Conservation (phyloP, 2,888 invertebrate species). For the Esperia sulphurella region DNA sequence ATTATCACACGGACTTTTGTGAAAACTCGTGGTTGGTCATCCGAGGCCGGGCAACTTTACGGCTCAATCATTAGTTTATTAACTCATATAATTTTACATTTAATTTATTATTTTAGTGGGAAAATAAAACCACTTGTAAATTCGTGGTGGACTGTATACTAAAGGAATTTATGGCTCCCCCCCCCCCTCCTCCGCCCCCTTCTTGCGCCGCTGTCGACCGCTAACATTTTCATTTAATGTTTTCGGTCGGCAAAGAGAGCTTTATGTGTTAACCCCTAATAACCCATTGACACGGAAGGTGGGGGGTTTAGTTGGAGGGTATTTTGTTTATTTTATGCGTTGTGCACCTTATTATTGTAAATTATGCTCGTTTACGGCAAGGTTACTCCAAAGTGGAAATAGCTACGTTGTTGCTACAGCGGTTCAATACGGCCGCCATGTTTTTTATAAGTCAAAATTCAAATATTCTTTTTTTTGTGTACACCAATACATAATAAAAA, state of each 20-base stretch:
- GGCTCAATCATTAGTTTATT: too few relatives aligned
- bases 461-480: too few relatives aligned
- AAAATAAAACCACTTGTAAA: background rate
- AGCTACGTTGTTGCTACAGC: too few relatives aligned
- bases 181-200: constrained; percentile 30
- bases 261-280: constrained; percentile 59
- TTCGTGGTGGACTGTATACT: constrained; percentile 6
- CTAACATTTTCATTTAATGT: constrained; percentile 63
- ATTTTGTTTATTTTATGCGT: constrained; percentile 1
- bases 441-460: too few relatives aligned
- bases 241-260: constrained; percentile 50
- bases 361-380: background rate
- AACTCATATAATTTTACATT: background rate
- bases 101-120: background rate
- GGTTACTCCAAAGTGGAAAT: background rate
- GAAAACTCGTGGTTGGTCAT: background rate
- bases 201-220: constrained; percentile 21
- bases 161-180: constrained; percentile 37
- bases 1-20: too few relatives aligned
- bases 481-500: too few relatives aligned
- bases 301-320: background rate
- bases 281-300: constrained; percentile 54
- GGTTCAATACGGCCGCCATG: too few relatives aligned
- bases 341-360: background rate
- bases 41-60: too few relatives aligned